Conservation (phyloP, 2,888 invertebrate genomes). For the Pediacus dermestoides region DNA sequence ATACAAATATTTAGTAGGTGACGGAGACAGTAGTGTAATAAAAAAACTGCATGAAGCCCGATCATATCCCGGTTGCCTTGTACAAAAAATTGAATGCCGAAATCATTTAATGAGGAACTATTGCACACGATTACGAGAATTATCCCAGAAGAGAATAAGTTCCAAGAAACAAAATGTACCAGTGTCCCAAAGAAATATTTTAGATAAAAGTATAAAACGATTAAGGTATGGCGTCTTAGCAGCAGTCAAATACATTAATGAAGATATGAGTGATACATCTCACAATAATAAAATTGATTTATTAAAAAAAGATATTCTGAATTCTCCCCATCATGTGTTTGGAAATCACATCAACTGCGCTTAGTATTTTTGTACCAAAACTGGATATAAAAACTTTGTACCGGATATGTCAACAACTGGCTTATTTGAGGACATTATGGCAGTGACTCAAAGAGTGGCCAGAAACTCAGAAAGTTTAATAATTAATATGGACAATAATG, state of each 20-base stretch:
- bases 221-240: not conserved
- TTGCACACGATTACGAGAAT: constrained; percentile 16
- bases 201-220: not conserved
- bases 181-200: not conserved
- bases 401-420: not conserved
- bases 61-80: constrained; percentile 25
- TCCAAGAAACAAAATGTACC: not conserved
- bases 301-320: constrained; percentile 14
- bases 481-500: constrained; percentile 32
- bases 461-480: constrained; percentile 23
- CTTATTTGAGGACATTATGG: not conserved
- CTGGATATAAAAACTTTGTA: not conserved
- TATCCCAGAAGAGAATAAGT: not conserved
- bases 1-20: constrained; percentile 36
- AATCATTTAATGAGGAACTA: constrained; percentile 20
- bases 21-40: constrained; percentile 41
- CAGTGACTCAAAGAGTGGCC: constrained; percentile 9
- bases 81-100: constrained; percentile 38
- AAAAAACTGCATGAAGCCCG: constrained; percentile 26
- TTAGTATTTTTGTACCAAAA: constrained; percentile 10
- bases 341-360: constrained; percentile 28
- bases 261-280: no score
- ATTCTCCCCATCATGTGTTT: constrained; percentile 29
- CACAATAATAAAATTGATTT: not conserved
- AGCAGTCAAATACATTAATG: not conserved